phyloP scores from a whole-genome alignment of 2,888 invertebrate genomes.

The Eulithis prunata region DNA sequence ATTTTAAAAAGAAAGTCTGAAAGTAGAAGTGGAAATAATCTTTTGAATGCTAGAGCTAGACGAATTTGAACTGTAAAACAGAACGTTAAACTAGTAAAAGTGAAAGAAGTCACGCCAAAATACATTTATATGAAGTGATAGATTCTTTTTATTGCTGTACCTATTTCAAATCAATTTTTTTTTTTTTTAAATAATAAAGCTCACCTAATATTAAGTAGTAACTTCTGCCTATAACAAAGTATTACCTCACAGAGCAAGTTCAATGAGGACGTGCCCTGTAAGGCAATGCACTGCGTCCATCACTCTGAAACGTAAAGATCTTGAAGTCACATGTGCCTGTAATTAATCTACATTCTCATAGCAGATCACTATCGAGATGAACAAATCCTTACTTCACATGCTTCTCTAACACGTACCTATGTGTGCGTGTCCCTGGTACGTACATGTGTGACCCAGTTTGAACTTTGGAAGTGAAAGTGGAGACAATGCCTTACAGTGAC shows the following conservation, averaged over 20 bases:
- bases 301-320: no score
- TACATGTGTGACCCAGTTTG: conserved; percentile 18
- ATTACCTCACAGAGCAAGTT: no score
- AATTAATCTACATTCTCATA: no score
- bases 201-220: no score
- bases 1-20: conserved; percentile 30
- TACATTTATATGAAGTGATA: no score
- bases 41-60: conserved; percentile 16
- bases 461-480: conserved; percentile 35
- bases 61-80: conserved; percentile 18
- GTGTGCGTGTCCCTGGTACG: neutral
- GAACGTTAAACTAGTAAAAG: conserved; percentile 20
- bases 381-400: neutral
- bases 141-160: neutral
- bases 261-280: no score
- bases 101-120: conserved; percentile 20
- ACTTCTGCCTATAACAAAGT: no score
- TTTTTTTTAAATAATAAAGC: no score
- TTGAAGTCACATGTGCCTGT: no score
- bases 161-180: no score
- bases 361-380: no score
- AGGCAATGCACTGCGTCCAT: no score
- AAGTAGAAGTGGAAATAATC: conserved; percentile 31
- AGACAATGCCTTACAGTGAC: conserved; percentile 18
- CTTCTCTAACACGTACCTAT: neutral